Base-by-base conservation (phyloP, 2,113 vertebrate species). In the Pica pica region DNA sequence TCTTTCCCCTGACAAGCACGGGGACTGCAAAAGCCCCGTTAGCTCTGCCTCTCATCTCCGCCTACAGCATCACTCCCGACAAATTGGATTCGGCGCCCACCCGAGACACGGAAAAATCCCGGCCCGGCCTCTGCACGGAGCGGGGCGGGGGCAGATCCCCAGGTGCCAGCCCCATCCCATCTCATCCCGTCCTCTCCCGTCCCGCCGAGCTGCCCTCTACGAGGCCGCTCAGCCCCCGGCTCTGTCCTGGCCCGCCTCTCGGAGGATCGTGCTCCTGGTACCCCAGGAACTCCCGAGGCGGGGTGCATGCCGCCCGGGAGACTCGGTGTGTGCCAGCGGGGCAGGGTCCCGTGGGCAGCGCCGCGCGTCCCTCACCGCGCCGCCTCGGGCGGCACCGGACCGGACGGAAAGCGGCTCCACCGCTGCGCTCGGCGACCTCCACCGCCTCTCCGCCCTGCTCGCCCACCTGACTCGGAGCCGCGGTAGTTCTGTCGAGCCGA, bases 31-130 rank as follows among this genome's bases (percentile, higher is more conserved):
- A 87, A 73, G 31, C 67, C 46, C 86, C 50, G 69, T 75, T 93
- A 93, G 94, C 88, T 94, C 95, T 90, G 94, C 95, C 89, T 91
- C 90, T 87, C 91, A 87, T 95, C 95, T 89, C 96, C 93, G 91
- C 94, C 94, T 94, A 85, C 90, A 94, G 87, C 94, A 93, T 83
- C 81, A 26, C 78, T 89, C 83, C 94, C 91, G 69, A 92, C 94
- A 94, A 94, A 97, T 90, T 94, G 88, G 92, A 95, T 88, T 87
- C 88, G 64, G 84, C 81, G 78, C 82, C 55, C 64, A 73, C 14
- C 68, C 41, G 83, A 71, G 61, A 77, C 69, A 71, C 63, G 73
- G 89, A 76, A 70, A 91, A 85, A 76, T 76, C 80, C 77, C 73
- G 73, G 92, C 41, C 83, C 78, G 90, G 88, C 90, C 85, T 95